phyloP scores from a whole-genome alignment of 2,113 vertebrate species.

The Sitta europaea region DNA sequence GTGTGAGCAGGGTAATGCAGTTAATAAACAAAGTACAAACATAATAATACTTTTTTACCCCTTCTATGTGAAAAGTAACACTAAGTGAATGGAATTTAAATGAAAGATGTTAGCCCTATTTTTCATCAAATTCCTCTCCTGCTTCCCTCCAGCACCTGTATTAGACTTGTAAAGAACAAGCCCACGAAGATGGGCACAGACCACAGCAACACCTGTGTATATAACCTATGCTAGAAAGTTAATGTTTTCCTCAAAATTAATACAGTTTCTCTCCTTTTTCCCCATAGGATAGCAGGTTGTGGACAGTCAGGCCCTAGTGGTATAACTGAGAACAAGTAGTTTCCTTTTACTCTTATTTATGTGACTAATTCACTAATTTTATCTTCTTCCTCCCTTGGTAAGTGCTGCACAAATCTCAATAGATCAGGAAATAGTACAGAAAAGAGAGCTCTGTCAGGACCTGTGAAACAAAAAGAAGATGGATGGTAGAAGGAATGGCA shows the following conservation, averaged over 20 bases:
- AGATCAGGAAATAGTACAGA: not conserved
- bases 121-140: not conserved
- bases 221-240: not conserved
- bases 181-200: not conserved
- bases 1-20: not conserved
- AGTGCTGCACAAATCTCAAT: not conserved
- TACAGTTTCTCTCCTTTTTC: not conserved
- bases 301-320: not conserved
- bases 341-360: not conserved
- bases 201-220: not conserved
- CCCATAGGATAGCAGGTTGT: not conserved
- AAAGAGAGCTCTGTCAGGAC: not conserved
- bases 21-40: not conserved
- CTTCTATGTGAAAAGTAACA: not conserved
- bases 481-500: not conserved
- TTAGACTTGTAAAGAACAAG: not conserved
- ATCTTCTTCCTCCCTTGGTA: not conserved
- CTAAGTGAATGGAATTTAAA: not conserved
- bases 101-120: not conserved
- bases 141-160: not conserved
- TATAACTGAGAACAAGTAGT: not conserved
- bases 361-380: not conserved
- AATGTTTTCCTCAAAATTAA: not conserved
- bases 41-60: not conserved
- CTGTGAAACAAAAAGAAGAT: not conserved